These are phyloP conservation scores for Heliconius melpomene DNA, from an alignment of 1,140 invertebrate species.

Conservation along the genomic window DNA sequence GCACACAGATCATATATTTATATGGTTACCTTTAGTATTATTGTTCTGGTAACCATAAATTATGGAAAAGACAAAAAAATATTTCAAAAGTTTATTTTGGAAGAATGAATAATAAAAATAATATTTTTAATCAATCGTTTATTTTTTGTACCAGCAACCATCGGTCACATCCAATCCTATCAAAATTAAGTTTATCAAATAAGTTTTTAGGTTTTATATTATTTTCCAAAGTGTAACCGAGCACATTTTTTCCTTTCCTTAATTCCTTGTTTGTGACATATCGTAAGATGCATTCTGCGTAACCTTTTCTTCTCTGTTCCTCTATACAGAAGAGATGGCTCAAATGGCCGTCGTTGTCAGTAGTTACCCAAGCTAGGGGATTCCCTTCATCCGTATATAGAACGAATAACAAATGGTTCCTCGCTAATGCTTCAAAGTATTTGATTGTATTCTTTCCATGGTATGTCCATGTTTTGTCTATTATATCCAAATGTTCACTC, in stretches of 20 bases:
- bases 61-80: not conserved
- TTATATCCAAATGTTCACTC: slow-evolving; percentile 41
- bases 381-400: slow-evolving; percentile 43
- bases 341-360: slow-evolving; percentile 34
- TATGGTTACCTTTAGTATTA: not conserved
- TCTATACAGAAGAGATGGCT: slow-evolving; percentile 51
- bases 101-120: not conserved
- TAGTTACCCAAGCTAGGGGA: slow-evolving; percentile 47
- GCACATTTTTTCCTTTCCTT: slow-evolving; percentile 40
- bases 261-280: slow-evolving; percentile 46
- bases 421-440: slow-evolving; percentile 42
- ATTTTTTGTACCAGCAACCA: slow-evolving; percentile 35
- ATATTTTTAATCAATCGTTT: not conserved
- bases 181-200: slow-evolving; percentile 51
- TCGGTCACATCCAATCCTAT: slow-evolving; percentile 36
- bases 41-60: not conserved
- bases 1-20: not conserved
- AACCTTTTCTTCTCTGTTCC: slow-evolving; percentile 48
- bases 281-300: slow-evolving; percentile 51
- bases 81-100: not conserved
- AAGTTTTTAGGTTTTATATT: slow-evolving; percentile 46
- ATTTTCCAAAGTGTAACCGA: slow-evolving; percentile 46
- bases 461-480: slow-evolving; percentile 52
- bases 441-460: slow-evolving; percentile 24
- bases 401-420: slow-evolving; percentile 41